These are phyloP conservation scores for Entomobrya proxima DNA, from an alignment of 2,888 invertebrate genomes.

Conservation along the genomic window DNA sequence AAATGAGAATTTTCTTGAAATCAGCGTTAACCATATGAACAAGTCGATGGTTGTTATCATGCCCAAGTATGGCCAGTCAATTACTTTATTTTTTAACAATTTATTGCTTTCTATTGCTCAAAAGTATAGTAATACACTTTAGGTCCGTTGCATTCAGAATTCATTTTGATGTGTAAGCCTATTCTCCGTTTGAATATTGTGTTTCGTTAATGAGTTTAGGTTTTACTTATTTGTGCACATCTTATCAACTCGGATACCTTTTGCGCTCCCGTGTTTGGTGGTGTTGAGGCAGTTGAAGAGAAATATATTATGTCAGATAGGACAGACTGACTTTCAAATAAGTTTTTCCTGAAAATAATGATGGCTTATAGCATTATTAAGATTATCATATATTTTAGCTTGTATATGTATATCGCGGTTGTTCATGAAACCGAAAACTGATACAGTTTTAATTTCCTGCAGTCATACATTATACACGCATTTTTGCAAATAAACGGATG, in stretches of 20 bases:
- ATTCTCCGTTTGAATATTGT: neutral
- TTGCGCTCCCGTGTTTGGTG: slow-evolving; percentile 49
- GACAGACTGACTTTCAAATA: slow-evolving; percentile 41
- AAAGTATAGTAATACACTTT: too few relatives aligned
- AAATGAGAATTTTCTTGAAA: too few relatives aligned
- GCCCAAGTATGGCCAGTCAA: slow-evolving; percentile 52
- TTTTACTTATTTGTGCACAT: neutral
- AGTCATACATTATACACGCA: too few relatives aligned
- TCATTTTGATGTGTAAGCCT: too few relatives aligned
- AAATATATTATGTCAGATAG: slow-evolving; percentile 23
- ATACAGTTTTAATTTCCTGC: too few relatives aligned
- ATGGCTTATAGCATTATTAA: too few relatives aligned
- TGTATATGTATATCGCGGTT: too few relatives aligned
- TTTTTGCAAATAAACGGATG: too few relatives aligned
- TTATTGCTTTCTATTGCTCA: slow-evolving; percentile 43
- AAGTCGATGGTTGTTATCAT: slow-evolving; percentile 12
- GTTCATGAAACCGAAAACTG: too few relatives aligned
- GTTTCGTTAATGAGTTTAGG: neutral
- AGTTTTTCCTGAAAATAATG: neutral
- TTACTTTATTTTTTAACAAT: slow-evolving; percentile 55
- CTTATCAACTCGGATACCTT: neutral
- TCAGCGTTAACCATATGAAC: neutral
- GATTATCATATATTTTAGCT: too few relatives aligned
- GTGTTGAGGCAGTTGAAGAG: neutral
- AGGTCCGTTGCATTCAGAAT: too few relatives aligned